phyloP scores from a whole-genome alignment of 2,888 invertebrate species.

The Thereva unica region DNA sequence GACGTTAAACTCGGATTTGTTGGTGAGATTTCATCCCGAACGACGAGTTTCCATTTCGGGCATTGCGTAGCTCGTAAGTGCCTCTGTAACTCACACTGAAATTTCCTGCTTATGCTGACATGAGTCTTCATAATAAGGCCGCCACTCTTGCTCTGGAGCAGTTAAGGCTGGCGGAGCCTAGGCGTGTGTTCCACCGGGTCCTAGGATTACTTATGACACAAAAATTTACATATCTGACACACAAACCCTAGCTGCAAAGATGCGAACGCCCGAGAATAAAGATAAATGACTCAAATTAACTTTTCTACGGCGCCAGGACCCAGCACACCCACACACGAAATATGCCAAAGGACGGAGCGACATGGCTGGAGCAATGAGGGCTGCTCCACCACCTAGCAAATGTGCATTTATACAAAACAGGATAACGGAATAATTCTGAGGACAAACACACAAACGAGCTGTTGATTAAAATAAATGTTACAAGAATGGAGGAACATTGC shows the following conservation, averaged over 20 bases:
- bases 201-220: slow-evolving; percentile 10
- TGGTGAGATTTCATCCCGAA: no score
- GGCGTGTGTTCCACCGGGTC: background rate
- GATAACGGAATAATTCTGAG: slow-evolving; percentile 6
- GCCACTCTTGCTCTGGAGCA: background rate
- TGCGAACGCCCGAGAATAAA: slow-evolving; percentile 7
- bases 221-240: slow-evolving; percentile 11
- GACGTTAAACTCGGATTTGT: no score
- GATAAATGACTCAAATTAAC: slow-evolving; percentile 18
- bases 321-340: slow-evolving; percentile 3
- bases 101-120: slow-evolving; percentile 5
- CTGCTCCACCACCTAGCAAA: background rate
- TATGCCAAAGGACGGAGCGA: background rate
- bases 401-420: slow-evolving; percentile 15
- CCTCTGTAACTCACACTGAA: slow-evolving; percentile 4
- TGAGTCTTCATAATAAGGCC: background rate
- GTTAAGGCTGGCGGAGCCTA: background rate
- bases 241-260: background rate
- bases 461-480: slow-evolving; percentile 23
- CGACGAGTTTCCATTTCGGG: no score
- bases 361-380: background rate
- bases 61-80: no score
- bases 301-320: background rate
- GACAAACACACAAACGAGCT: slow-evolving; percentile 9
- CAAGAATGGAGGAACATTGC: slow-evolving; percentile 19